Evolutionary conservation across 2,888 invertebrate genomes (phyloP).

Genomic region (Lysandra bellargus): DNA sequence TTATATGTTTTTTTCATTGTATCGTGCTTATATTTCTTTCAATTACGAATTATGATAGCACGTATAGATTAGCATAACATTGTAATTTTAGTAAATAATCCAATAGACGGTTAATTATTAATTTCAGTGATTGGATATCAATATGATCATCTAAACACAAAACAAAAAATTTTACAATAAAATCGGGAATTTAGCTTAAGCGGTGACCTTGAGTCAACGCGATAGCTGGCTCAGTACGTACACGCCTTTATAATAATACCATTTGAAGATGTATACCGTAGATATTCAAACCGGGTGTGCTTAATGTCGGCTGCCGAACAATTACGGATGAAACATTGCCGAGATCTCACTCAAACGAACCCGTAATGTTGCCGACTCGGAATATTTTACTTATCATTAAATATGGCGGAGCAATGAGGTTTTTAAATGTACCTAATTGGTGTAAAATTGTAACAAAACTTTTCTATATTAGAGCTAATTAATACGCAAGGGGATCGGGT

Average conservation of each 20-base stretch:
- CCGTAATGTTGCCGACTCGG: constrained; percentile 2
- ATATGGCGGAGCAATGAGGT: not conserved
- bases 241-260: constrained; percentile 10
- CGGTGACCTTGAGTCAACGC: not conserved
- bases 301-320: constrained; percentile 34
- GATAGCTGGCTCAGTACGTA: constrained; percentile 7
- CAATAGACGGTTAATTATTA: too few relatives aligned
- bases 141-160: not conserved
- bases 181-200: not conserved
- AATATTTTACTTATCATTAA: constrained; percentile 21
- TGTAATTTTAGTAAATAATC: too few relatives aligned
- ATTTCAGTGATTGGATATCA: too few relatives aligned
- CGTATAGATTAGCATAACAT: too few relatives aligned
- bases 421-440: constrained; percentile 26
- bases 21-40: too few relatives aligned
- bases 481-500: too few relatives aligned
- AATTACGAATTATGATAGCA: too few relatives aligned
- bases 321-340: constrained; percentile 28
- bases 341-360: constrained; percentile 2
- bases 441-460: not conserved
- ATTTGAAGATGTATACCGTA: constrained; percentile 30
- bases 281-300: constrained; percentile 33
- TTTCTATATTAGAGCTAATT: too few relatives aligned
- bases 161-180: not conserved
- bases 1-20: too few relatives aligned